phyloP scores from a whole-genome alignment of 2,797 vertebrate genomes.

The Nannoperca obscura region DNA sequence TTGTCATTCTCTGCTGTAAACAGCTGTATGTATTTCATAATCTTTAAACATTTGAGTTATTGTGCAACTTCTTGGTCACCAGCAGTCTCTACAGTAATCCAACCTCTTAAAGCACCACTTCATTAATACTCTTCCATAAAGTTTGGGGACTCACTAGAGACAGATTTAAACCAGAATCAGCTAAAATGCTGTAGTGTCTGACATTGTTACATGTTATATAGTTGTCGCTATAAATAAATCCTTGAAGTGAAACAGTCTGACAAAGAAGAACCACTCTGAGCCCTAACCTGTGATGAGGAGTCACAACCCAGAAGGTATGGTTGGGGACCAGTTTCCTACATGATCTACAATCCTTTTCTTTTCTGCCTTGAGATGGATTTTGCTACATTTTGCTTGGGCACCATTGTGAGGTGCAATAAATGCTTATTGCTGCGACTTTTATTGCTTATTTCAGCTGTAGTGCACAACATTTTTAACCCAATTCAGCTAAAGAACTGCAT shows the following conservation, averaged over 20 bases:
- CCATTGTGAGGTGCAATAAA: slow-evolving; percentile 28
- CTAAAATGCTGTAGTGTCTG: no score
- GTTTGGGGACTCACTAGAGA: background rate
- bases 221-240: background rate
- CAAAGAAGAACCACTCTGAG: background rate
- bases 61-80: background rate
- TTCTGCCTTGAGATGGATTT: background rate
- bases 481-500: slow-evolving; percentile 36
- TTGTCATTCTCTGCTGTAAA: background rate
- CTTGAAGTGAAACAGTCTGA: background rate
- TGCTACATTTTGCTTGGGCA: slow-evolving; percentile 18
- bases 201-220: no score
- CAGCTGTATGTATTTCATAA: background rate
- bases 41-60: background rate
- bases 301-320: background rate
- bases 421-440: slow-evolving; percentile 30
- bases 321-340: background rate
- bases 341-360: slow-evolving; percentile 16
- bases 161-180: no score
- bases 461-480: slow-evolving; percentile 33
- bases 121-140: background rate
- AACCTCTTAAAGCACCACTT: background rate
- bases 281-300: slow-evolving; percentile 4
- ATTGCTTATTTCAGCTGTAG: slow-evolving; percentile 48
- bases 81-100: background rate